Evolutionary conservation across 2,888 invertebrate species (phyloP), one percentile per base, ranked within the genome.

Genomic region (Trachelus stipa): DNA sequence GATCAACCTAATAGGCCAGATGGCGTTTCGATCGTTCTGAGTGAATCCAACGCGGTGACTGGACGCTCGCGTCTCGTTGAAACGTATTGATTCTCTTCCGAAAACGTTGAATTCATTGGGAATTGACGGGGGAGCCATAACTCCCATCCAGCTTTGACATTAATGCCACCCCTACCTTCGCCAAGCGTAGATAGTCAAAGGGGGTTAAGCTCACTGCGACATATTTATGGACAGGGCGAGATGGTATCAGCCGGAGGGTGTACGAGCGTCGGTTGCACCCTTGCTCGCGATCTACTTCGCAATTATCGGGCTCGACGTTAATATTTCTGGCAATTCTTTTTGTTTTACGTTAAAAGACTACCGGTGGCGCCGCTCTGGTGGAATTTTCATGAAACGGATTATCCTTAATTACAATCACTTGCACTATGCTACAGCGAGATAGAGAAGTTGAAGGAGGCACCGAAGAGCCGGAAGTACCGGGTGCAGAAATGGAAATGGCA

Each of bases 61-160:
- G 56, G 23, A 56, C 23, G 56, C 23, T 34, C 71, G 31, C 71
- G 31, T 31, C 31, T 12, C 88, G 86, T 86, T 86, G 87, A 87
- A 84, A 84, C 86, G 86, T 90, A 89, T 91, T 90, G 91, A 91
- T 91, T 91, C 87, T 81, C 87, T 85, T 87, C 88, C 88, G 90
- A 91, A 91, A 91, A 90, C 88, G 91, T 88, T 90, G 91, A 91
- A 91, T 91, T 91, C 91, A 89, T 91, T 91, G 90, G 89, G 89
- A 91, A 91, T 91, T 91, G 91, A 91, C 91, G 91, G 90, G 91
- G 91, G 91, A 91, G 90, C 91, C 90, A 91, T 91, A 91, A 91
- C 90, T 91, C 87, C 88, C 90, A 88, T 91, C 90, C 90, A 88
- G 87, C 88, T 90, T 91, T 91, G 91, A 91, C 91, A 87, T 91